Evolutionary conservation across 2,888 invertebrate species (phyloP), one percentile per base, ranked within the genome.

Genomic region (Crossocerus cetratus): DNA sequence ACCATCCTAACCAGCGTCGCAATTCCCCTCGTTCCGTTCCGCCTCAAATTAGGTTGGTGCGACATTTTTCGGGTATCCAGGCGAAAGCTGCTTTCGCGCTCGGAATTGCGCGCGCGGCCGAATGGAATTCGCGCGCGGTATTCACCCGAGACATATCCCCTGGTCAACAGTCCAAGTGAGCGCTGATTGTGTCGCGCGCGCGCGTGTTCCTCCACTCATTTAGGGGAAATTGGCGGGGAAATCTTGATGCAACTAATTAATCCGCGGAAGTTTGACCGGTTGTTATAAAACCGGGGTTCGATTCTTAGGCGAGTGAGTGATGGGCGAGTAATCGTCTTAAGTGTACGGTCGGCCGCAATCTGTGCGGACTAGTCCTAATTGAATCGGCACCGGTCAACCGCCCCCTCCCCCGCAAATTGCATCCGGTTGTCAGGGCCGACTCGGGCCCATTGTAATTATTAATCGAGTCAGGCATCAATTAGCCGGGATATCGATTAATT

Each of bases 381-480:
- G 32, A 32, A 32, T 32, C 32, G 32, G 32, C 11, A 32, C 32
- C 20, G 23, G 55, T 62, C 62, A 67, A 62, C 63, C n/a, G 18
- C 16, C 14, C 23, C 56, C 4, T 53, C 23, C 56, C 4, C 56
- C 62, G 68, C 57, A 70, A 62, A 69, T 71, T 59, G 61, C 61
- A 16, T 43, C 58, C 5, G 68, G 32, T 18, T 59, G 54, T 67
- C 65, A 16, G 56, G 54, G 67, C 63, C 45, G 55, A 61, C 60
- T 45, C 45, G 62, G 53, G 70, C 63, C 64, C 59, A 75, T 77
- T 81, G 72, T 78, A 83, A 82, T 86, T 86, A 86, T 86, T 87
- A 86, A 86, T 86, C 81, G 78, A 84, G 83, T 87, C 82, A 79
- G 76, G 81, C 80, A 82, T 85, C 86, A 84, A 86, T 87, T 86